phyloP scores from a whole-genome alignment of 1,140 invertebrate species.

The Drosophila teissieri region DNA sequence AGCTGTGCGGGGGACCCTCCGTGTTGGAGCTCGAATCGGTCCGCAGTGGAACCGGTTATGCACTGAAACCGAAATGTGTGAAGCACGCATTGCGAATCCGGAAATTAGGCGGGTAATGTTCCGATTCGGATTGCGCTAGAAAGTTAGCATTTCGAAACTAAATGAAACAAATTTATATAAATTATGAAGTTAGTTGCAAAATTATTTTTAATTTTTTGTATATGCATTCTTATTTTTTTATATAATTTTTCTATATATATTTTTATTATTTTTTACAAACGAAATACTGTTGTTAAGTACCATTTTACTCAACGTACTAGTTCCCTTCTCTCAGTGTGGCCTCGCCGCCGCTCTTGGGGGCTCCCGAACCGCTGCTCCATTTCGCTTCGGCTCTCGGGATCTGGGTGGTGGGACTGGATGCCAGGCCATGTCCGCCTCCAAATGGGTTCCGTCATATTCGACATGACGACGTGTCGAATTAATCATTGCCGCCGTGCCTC shows the following conservation, averaged over 20 bases:
- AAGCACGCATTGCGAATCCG: too few species aligned
- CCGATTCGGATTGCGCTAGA: too few species aligned
- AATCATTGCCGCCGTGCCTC: slow-evolving; percentile 55
- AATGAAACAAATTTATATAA: too few species aligned
- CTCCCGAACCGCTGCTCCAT: slow-evolving; percentile 54
- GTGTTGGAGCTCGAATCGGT: slow-evolving; percentile 36
- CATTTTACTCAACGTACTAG: too few species aligned
- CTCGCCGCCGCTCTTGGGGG: slow-evolving; percentile 5
- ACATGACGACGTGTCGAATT: slow-evolving; percentile 70
- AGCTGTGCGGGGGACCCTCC: slow-evolving; percentile 68
- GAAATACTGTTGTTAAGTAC: too few species aligned
- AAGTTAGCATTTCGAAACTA: too few species aligned
- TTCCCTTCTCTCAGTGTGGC: neutral
- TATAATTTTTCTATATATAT: too few species aligned
- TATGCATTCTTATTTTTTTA: too few species aligned
- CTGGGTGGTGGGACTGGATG: slow-evolving; percentile 13
- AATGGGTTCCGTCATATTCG: slow-evolving; percentile 71
- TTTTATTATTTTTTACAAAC: too few species aligned
- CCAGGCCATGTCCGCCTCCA: slow-evolving; percentile 58
- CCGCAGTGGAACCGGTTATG: slow-evolving; percentile 59
- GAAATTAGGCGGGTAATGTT: neutral
- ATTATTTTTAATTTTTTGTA: too few species aligned
- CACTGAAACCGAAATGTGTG: neutral
- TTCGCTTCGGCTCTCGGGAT: slow-evolving; percentile 44
- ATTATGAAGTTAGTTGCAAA: too few species aligned